Base-by-base conservation (phyloP, 2,797 vertebrate genomes). In the Ispidina lecontei region DNA sequence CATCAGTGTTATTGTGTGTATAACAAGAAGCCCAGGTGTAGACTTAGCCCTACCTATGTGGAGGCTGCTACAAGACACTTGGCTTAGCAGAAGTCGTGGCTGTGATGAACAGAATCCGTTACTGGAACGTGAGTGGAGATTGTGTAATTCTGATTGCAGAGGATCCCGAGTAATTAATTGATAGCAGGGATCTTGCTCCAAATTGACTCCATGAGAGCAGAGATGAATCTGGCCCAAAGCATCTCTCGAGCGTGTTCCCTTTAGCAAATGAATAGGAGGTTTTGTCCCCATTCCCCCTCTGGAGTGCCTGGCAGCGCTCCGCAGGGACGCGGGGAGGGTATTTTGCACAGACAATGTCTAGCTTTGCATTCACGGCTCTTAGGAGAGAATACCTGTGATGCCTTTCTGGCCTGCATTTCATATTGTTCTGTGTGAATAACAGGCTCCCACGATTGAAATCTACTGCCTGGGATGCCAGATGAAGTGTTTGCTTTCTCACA, bases 391-490 rank as follows among this genome's bases (percentile, higher is more conserved):
- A n/a, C 84, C 91, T 55, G 3, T 6, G 46, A 47, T 26, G 59
- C 69, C 51, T 74, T 78, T 85, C 33, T 59, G 87, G 81, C 70
- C 83, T 16, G 4, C 23, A 69, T 55, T 92, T 74, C 12, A 2
- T 41, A 8, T 33, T 41, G 25, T 84, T 74, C 73, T 9, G 2
- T 20, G 92, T 65, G 97, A 97, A 97, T 97, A 97, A 79, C 96
- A 56, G 97, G 96, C 84, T 91, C 97, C 96, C 97, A 96, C 95
- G 97, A 97, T 97, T 95, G 94, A 94, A 97, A 97, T 96, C 97
- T 97, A 87, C 97, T 98, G 73, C 91, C 94, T 95, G 91, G 92
- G 81, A 91, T 93, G 79, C 51, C 72, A 55, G 84, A 70, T 49
- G 84, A 73, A 77, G 90, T 92, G 96, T 94, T 95, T 95, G 95